These are phyloP conservation scores for Chrosomus eos DNA, from an alignment of 2,797 vertebrate genomes.

Conservation along the genomic window DNA sequence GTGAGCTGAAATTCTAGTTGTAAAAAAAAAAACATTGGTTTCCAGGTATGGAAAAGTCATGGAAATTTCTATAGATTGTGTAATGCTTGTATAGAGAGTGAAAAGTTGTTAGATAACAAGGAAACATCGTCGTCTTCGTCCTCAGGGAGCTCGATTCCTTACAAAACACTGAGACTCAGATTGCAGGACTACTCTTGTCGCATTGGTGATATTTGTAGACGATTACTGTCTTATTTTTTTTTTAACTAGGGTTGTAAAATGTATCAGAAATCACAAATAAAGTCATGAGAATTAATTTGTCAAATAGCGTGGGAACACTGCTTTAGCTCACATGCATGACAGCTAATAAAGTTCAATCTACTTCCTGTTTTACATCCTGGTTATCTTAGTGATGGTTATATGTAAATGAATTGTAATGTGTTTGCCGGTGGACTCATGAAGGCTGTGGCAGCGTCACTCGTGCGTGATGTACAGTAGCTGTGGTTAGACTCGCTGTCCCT, in stretches of 20 bases:
- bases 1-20: not conserved
- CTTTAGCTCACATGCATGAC: not conserved
- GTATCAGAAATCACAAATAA: not conserved
- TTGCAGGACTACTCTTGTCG: not conserved
- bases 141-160: not conserved
- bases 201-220: not conserved
- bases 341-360: not conserved
- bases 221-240: not conserved
- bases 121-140: not conserved
- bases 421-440: not conserved
- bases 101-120: not conserved
- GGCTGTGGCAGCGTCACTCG: not conserved
- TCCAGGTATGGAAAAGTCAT: not conserved
- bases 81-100: not conserved
- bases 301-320: not conserved
- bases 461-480: not conserved
- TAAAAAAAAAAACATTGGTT: not conserved
- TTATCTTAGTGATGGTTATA: not conserved
- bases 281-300: not conserved
- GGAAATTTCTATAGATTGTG: not conserved
- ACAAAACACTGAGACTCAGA: not conserved
- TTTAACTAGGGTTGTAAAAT: not conserved
- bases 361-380: not conserved
- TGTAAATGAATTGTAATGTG: not conserved
- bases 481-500: not conserved